Evolutionary conservation across 2,797 vertebrate genomes (phyloP).

Genomic region (Choloepus didactylus): DNA sequence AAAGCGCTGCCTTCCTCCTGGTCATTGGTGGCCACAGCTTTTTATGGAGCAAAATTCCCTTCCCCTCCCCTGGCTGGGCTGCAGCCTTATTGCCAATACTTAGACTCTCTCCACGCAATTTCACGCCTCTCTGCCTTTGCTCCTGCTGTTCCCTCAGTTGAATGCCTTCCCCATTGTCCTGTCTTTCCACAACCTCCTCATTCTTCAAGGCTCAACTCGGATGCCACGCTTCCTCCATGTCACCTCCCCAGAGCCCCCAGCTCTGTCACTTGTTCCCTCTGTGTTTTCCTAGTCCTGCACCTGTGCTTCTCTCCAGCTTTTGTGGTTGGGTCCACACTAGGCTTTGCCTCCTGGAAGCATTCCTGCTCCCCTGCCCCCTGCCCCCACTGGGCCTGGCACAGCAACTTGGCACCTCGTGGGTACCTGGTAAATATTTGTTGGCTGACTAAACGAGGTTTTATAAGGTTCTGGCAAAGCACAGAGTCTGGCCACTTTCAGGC

Average conservation of each 20-base stretch:
- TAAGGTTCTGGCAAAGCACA: constrained; percentile 18
- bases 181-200: constrained; percentile 70
- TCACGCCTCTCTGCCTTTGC: constrained; percentile 84
- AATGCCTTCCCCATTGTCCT: constrained; percentile 82
- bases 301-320: constrained; percentile 63
- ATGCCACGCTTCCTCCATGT: background rate
- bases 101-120: constrained; percentile 82
- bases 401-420: background rate
- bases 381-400: background rate
- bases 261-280: background rate
- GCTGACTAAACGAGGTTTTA: constrained; percentile 3
- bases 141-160: constrained; percentile 73
- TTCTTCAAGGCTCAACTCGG: constrained; percentile 67
- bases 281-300: constrained; percentile 33
- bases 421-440: background rate
- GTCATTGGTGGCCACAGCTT: constrained; percentile 62
- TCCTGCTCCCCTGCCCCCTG: background rate
- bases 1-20: background rate
- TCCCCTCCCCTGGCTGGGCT: constrained; percentile 56
- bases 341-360: background rate
- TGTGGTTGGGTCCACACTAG: background rate
- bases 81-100: constrained; percentile 77
- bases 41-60: constrained; percentile 63
- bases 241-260: constrained; percentile 15
- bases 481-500: constrained; percentile 24